Evolutionary conservation across 1,140 invertebrate species (phyloP), one percentile per base, ranked within the genome.

Genomic region (Hyphantria cunea): DNA sequence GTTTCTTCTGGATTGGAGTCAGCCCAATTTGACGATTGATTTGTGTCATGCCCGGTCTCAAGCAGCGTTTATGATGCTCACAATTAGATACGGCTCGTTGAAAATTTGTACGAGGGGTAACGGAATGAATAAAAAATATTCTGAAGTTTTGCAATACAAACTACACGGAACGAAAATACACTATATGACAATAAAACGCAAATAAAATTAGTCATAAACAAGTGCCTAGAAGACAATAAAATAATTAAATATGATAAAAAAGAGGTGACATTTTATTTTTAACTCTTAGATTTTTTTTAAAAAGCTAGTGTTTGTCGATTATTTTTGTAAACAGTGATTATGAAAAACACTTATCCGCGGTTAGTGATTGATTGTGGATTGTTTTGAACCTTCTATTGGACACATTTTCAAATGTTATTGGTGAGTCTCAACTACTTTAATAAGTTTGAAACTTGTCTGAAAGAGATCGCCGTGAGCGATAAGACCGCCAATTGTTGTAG

Each of bases 61-160:
- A 74, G 58, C 70, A 78, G 69, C 71, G 66, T 79, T 82, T 81
- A 87, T 85, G 76, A 89, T 90, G 86, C 80, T 79, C 65, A 69
- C 78, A 86, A 90, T 90, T 90, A 86, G 82, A 82, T 75, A 63
- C 78, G 81, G 70, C 76, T 66, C 71, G 80, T 82, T 82, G 65
- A 66, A 76, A 84, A 82, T 84, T 71, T 73, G 67, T 80, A 73
- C 74, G 67, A 82, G 84, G 84, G 81, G 76, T 66, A 74, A 70
- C 72, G 77, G 70, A 65, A 83, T 88, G 83, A 82, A 86, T 89
- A 86, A 88, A 88, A 82, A 79, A 83, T 83, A 67, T 67, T 64
- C 70, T 52, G 76, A 74, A 63, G 75, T 80, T 82, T 83, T 73
- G 77, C 78, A 76, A 68, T 74, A 68, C 71, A 78, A 71, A 76